Conservation (phyloP, 1,140 invertebrate species). For the Tenebrio molitor region DNA sequence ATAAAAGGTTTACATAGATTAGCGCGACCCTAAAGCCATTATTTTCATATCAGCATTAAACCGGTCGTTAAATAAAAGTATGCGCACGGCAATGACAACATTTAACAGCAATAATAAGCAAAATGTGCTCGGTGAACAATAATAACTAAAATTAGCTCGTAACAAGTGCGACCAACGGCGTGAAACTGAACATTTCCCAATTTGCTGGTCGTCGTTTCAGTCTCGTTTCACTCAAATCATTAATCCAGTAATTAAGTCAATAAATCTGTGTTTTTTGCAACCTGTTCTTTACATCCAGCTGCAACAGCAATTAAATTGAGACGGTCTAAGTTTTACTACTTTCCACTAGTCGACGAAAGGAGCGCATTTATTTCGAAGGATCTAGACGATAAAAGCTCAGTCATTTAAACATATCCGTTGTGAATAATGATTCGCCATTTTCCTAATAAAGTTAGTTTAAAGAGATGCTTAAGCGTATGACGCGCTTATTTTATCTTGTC, state of each 20-base stretch:
- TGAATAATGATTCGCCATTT: neutral
- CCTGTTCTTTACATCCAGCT: neutral
- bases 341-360: neutral
- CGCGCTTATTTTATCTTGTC: constrained; percentile 1
- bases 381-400: neutral
- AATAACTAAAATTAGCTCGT: constrained; percentile 26
- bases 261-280: neutral
- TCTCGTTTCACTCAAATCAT: neutral
- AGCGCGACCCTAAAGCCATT: constrained; percentile 3
- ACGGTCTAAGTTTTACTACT: neutral
- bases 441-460: neutral
- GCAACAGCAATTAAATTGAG: neutral
- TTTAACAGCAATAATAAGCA: constrained; percentile 39
- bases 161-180: constrained; percentile 23
- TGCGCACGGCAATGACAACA: constrained; percentile 6
- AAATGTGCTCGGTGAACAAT: constrained; percentile 22
- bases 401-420: neutral
- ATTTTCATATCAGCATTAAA: constrained; percentile 27
- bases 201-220: neutral
- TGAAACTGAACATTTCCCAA: constrained; percentile 5
- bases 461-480: constrained; percentile 1
- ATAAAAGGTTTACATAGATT: constrained; percentile 19
- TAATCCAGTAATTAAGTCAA: constrained; percentile 1
- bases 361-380: neutral
- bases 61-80: constrained; percentile 27